Evolutionary conservation across 2,113 vertebrate genomes (phyloP), one percentile per base, ranked within the genome.

Genomic region (Burhinus oedicnemus): DNA sequence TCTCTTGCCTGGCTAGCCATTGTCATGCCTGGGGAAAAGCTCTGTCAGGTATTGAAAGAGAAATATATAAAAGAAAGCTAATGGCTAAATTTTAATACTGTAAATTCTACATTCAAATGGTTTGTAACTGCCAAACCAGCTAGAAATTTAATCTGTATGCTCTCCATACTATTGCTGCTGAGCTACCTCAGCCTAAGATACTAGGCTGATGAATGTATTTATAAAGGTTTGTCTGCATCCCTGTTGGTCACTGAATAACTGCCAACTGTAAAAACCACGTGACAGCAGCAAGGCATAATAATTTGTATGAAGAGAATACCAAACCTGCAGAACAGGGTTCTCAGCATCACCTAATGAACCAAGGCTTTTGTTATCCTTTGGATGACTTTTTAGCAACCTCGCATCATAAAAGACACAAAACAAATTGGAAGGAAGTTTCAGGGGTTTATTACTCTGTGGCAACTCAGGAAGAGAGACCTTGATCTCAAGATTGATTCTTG

Each of bases 41-140:
- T 87, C 80, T 93, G 76, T 87, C 80, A 95, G 38, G 23, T 94
- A 55, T 94, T 87, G 79, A 87, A 88, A 95, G 5, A 66, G 58
- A 89, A 97, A 90, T 30, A 78, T 21, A 52, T 66, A 90, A 69
- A 74, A 70, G 57, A 65, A 94, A 91, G 61, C 29, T 42, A 92
- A 71, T 84, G 83, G 68, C 64, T 88, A 42, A 90, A 49, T 65
- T 88, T 64, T 93, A 89, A 69, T 92, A 77, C 65, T 81, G 34
- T 75, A 66, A 81, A 87, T 87, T 88, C 89, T 77, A 49, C 44
- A 25, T 97, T 96, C 21, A 19, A 64, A 40, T 30, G 38, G n/a
- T 69, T 51, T 3, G 2, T 32, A 71, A 54, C 84, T 85, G 85
- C 57, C 76, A 96, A 89, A 90, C 25, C 49, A 93, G 61, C 38